Evolutionary conservation across 2,113 vertebrate species (phyloP), one percentile per base, ranked within the genome.

Genomic region (Amia ocellicauda): DNA sequence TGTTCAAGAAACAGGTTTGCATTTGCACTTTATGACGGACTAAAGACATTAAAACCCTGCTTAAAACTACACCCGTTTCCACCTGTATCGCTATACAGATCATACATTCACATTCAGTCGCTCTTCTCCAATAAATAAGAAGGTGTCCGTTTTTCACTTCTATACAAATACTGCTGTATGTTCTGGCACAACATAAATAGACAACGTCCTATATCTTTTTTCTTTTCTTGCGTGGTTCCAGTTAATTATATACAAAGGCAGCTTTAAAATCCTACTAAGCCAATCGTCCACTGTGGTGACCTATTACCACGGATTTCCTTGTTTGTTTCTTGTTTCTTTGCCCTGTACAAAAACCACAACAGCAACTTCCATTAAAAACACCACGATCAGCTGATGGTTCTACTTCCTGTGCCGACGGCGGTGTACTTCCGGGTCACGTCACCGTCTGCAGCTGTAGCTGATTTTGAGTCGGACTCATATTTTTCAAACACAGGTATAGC

Each of bases 311-410:
- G 27, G 68, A 43, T 69, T 73, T 70, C 62, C 58, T 58, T 22
- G 27, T 49, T 63, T 47, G 45, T 45, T 60, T 53, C 53, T 45
- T 58, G 19, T 50, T 29, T 49, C 7, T 56, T 62, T 59, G 29
- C 69, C 17, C 69, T 31, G 67, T 64, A 59, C 60, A 24, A 54
- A 65, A 65, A 49, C 75, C 60, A 77, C 72, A 73, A 78, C 80
- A 28, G 74, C 75, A 83, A 87, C 82, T 88, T 84, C 78, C 72
- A 86, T 80, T 82, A 85, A 85, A 82, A 86, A 85, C 84, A 83
- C 69, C 74, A 49, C 66, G 54, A 85, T 88, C 89, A 91, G 88
- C 89, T 91, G 89, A 86, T 88, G 45, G 53, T 66, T 78, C 79
- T 17, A 84, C 84, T 87, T 91, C 89, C 88, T 66, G 73, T 79